Evolutionary conservation across 2,113 vertebrate species (phyloP).

Genomic region (Mesocricetus auratus): DNA sequence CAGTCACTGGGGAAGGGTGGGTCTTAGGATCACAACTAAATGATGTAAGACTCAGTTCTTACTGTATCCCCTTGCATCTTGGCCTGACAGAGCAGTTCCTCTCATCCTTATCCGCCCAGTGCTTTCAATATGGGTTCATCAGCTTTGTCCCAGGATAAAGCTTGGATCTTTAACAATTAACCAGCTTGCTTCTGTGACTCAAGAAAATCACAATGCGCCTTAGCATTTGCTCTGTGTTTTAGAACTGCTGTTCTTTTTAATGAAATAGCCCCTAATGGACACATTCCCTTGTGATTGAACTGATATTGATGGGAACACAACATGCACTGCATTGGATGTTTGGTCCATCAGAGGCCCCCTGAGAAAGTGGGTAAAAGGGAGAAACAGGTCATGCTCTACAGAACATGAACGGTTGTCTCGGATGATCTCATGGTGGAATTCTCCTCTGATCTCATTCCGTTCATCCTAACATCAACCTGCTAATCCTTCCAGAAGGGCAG

Average conservation of each 20-base stretch:
- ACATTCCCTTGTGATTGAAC: slow-evolving; percentile 2
- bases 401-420: neutral
- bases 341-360: neutral
- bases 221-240: neutral
- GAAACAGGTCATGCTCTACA: neutral
- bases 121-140: slow-evolving; percentile 5
- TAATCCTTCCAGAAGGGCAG: slow-evolving; percentile 20
- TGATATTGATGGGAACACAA: neutral
- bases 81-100: neutral
- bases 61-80: neutral
- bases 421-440: neutral
- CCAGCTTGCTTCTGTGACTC: neutral
- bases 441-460: neutral
- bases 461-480: neutral
- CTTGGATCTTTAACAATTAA: slow-evolving; percentile 56
- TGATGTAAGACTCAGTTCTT: neutral
- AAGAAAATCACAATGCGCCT: neutral
- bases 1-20: neutral
- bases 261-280: neutral
- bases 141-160: neutral
- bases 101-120: slow-evolving; percentile 22
- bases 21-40: slow-evolving; percentile 55
- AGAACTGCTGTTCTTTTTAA: slow-evolving; percentile 2
- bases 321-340: neutral
- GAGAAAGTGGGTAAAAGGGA: neutral